Conservation (phyloP, 2,888 invertebrate species). For the Didymodactylos carnosus region DNA sequence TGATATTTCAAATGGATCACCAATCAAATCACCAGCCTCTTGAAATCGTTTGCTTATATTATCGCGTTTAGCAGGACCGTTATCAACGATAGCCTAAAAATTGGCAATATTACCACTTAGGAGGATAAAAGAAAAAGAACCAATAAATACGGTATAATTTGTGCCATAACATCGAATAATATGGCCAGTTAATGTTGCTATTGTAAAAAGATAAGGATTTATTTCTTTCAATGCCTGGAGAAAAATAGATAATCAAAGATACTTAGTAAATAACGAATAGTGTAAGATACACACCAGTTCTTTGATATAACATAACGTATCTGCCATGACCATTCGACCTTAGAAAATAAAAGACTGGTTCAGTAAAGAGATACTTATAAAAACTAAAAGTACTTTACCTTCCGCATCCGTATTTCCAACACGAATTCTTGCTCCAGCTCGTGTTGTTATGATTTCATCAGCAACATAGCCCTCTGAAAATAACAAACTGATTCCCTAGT, state of each 20-base stretch:
- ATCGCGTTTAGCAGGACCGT: conserved; percentile 47
- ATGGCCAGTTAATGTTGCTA: conserved; percentile 75
- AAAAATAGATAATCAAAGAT: no score
- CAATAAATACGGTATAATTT: conserved; percentile 44
- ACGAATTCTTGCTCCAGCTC: conserved; percentile 61
- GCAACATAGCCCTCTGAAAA: conserved; percentile 46
- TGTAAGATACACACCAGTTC: no score
- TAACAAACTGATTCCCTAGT: conserved; percentile 6
- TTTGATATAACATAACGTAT: conserved; percentile 56
- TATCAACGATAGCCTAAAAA: conserved; percentile 47
- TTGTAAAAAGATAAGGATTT: conserved; percentile 64
- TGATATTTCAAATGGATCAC: conserved; percentile 59
- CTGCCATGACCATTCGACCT: conserved; percentile 64
- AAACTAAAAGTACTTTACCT: conserved; percentile 37
- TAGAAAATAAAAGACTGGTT: not conserved
- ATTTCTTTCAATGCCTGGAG: conserved; percentile 37
- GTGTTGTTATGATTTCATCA: conserved; percentile 65
- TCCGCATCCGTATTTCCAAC: conserved; percentile 87
- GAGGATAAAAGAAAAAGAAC: no score
- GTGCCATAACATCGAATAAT: conserved; percentile 43
- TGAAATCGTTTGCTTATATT: conserved; percentile 46
- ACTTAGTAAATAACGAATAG: no score
- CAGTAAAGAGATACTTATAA: not conserved
- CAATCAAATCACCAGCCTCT: conserved; percentile 48
- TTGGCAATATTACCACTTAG: conserved; percentile 20